Evolutionary conservation across 2,888 invertebrate species (phyloP).

Genomic region (Erebia aethiops): DNA sequence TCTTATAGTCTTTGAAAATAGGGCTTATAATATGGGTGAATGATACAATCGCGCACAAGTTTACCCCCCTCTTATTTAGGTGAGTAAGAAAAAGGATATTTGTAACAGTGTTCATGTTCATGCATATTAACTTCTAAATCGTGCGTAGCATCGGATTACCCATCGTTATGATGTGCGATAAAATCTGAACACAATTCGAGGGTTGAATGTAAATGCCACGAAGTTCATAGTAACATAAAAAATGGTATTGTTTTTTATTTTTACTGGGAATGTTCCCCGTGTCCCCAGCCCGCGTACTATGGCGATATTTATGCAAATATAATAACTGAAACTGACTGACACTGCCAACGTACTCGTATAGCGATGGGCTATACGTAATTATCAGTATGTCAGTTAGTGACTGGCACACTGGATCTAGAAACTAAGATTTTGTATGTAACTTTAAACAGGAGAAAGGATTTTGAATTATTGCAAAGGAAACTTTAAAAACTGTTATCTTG

Average conservation of each 20-base stretch:
- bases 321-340: too few relatives aligned
- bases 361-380: too few relatives aligned
- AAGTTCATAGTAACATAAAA: background rate
- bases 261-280: background rate
- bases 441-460: too few relatives aligned
- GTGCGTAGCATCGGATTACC: conserved; percentile 7
- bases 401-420: too few relatives aligned
- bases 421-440: too few relatives aligned
- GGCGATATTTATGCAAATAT: too few relatives aligned
- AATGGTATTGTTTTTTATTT: background rate
- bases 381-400: too few relatives aligned
- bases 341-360: too few relatives aligned
- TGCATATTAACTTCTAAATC: conserved; percentile 11
- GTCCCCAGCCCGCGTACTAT: background rate
- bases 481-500: too few relatives aligned
- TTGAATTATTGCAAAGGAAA: too few relatives aligned
- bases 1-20: too few relatives aligned
- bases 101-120: conserved; percentile 6
- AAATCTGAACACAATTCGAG: conserved; percentile 4
- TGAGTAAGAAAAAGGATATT: background rate
- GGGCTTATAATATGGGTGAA: too few relatives aligned
- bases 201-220: background rate
- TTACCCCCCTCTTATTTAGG: background rate
- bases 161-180: conserved; percentile 1
- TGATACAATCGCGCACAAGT: background rate